Percentiles rank a stretch among this genome's conserved stretches.
Evolutionary conservation across 2,888 invertebrate species (phyloP).

Genomic region (Pollenia griseotomentosa): DNA sequence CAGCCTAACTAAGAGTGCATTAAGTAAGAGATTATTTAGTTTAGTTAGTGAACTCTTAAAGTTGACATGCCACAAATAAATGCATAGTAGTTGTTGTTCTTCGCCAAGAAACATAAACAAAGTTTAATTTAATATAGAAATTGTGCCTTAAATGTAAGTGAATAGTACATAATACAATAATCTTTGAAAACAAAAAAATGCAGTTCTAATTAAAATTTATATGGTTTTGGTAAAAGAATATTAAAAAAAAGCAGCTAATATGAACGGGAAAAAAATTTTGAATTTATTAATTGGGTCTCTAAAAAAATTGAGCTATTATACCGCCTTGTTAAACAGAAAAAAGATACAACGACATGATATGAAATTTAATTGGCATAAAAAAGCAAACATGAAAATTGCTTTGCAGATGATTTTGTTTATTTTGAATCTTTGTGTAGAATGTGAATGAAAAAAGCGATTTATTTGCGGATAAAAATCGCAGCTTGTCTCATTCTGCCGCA

Average conservation of each 20-base stretch:
- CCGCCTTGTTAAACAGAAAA: too few relatives aligned
- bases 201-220: too few relatives aligned
- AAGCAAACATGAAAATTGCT: neutral
- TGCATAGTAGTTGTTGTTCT: neutral
- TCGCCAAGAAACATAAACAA: neutral
- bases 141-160: conserved; percentile 1
- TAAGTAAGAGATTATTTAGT: conserved; percentile 20
- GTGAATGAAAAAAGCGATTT: neutral
- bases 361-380: neutral
- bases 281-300: too few relatives aligned
- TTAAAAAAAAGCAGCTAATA: too few relatives aligned
- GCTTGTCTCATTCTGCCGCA: neutral
- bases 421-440: neutral
- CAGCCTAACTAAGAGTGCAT: too few relatives aligned
- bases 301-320: too few relatives aligned
- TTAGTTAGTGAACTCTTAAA: conserved; percentile 15
- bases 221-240: too few relatives aligned
- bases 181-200: too few relatives aligned
- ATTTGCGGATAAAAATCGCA: neutral
- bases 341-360: neutral
- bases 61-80: neutral
- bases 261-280: too few relatives aligned
- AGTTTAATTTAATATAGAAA: neutral
- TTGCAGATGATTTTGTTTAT: neutral
- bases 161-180: too few relatives aligned